phyloP scores from a whole-genome alignment of 2,888 invertebrate genomes.

The Leuctra nigra region DNA sequence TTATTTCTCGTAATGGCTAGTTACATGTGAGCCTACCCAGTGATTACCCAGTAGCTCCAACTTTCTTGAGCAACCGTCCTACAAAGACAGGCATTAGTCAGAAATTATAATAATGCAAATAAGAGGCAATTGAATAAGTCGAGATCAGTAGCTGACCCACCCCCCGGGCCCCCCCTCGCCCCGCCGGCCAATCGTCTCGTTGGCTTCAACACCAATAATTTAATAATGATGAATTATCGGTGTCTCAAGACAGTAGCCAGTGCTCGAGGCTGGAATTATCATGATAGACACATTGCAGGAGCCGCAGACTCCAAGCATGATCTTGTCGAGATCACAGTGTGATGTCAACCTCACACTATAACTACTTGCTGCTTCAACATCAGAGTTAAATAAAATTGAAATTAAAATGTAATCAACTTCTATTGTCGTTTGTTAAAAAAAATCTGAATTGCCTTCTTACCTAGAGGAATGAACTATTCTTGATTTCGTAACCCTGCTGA shows the following conservation, averaged over 20 bases:
- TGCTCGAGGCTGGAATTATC: neutral
- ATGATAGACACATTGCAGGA: neutral
- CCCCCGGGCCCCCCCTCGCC: neutral
- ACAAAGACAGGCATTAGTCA: conserved; percentile 7
- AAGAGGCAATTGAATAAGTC: conserved; percentile 16
- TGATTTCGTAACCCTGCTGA: too few species aligned
- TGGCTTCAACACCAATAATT: conserved; percentile 19
- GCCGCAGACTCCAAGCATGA: too few species aligned
- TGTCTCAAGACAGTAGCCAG: conserved; percentile 12
- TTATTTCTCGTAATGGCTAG: conserved; percentile 27
- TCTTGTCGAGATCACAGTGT: too few species aligned
- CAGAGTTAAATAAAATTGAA: too few species aligned
- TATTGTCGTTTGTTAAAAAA: too few species aligned
- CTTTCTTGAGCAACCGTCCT: conserved; percentile 16
- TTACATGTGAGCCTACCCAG: conserved; percentile 19
- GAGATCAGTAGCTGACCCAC: neutral
- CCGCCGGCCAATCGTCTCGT: neutral
- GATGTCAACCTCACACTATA: too few species aligned
- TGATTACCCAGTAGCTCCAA: conserved; percentile 29
- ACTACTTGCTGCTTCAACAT: too few species aligned
- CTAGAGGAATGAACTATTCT: too few species aligned
- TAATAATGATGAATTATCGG: conserved; percentile 17
- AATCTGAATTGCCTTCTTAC: too few species aligned
- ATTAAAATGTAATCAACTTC: too few species aligned
- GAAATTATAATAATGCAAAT: conserved; percentile 17